phyloP scores from a whole-genome alignment of 2,113 vertebrate species.

The Progne subis region DNA sequence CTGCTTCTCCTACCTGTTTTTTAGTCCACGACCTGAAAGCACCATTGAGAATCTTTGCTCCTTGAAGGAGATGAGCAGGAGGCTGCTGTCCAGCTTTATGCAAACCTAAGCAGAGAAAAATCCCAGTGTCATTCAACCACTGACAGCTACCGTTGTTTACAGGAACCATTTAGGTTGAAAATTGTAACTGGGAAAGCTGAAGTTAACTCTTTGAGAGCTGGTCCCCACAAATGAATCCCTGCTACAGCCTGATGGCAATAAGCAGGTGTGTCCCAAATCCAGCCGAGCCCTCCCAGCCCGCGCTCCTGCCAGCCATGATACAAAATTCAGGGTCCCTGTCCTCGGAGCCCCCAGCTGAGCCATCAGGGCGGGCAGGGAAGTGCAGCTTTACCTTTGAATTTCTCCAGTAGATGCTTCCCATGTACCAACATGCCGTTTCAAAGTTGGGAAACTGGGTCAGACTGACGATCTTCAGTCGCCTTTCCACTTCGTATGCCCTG shows the following conservation, averaged over 20 bases:
- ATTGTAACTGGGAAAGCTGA: neutral
- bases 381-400: slow-evolving; percentile 88
- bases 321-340: neutral
- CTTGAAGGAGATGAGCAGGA: slow-evolving; percentile 89
- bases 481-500: slow-evolving; percentile 98
- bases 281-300: neutral
- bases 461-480: slow-evolving; percentile 89
- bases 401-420: slow-evolving; percentile 90
- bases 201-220: neutral
- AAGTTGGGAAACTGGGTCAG: slow-evolving; percentile 95
- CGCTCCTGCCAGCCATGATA: neutral
- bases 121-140: neutral
- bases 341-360: neutral
- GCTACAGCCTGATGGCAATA: neutral
- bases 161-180: neutral
- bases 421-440: slow-evolving; percentile 97
- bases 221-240: neutral
- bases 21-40: slow-evolving; percentile 98
- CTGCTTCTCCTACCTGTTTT: slow-evolving; percentile 85
- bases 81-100: slow-evolving; percentile 96
- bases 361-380: neutral
- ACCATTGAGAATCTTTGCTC: slow-evolving; percentile 98
- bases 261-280: neutral
- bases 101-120: slow-evolving; percentile 79
- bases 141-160: neutral